Conservation (phyloP, 2,888 invertebrate species). For the Parnassius orleans region DNA sequence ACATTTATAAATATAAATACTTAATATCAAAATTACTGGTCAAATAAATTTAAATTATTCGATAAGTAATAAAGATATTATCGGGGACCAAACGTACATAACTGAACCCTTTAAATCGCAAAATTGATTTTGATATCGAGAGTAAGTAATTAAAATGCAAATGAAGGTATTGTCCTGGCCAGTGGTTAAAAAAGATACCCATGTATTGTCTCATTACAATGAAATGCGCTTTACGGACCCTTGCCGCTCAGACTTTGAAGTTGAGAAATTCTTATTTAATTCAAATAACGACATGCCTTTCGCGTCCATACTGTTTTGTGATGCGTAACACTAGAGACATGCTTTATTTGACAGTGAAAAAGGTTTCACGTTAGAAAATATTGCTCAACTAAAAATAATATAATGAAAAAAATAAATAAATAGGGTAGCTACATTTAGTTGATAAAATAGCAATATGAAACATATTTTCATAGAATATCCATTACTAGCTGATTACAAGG, state of each 20-base stretch:
- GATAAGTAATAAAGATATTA: constrained; percentile 18
- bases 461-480: too few relatives aligned
- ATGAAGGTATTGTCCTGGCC: constrained; percentile 47
- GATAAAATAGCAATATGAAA: too few relatives aligned
- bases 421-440: too few relatives aligned
- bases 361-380: background rate
- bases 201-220: constrained; percentile 34
- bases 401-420: too few relatives aligned
- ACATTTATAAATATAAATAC: background rate
- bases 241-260: constrained; percentile 13
- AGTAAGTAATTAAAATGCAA: constrained; percentile 66
- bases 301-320: constrained; percentile 8
- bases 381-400: too few relatives aligned
- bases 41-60: constrained; percentile 7
- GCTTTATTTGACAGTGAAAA: background rate
- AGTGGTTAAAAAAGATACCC: constrained; percentile 31
- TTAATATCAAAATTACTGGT: background rate
- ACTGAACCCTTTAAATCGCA: constrained; percentile 36
- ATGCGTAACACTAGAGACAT: background rate
- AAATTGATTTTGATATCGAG: constrained; percentile 54
- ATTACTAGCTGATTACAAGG: too few relatives aligned
- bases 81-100: constrained; percentile 7
- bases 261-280: constrained; percentile 25
- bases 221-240: constrained; percentile 27
- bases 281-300: constrained; percentile 2